Evolutionary conservation across 2,797 vertebrate species (phyloP).

Genomic region (Gymnocypris eckloni): DNA sequence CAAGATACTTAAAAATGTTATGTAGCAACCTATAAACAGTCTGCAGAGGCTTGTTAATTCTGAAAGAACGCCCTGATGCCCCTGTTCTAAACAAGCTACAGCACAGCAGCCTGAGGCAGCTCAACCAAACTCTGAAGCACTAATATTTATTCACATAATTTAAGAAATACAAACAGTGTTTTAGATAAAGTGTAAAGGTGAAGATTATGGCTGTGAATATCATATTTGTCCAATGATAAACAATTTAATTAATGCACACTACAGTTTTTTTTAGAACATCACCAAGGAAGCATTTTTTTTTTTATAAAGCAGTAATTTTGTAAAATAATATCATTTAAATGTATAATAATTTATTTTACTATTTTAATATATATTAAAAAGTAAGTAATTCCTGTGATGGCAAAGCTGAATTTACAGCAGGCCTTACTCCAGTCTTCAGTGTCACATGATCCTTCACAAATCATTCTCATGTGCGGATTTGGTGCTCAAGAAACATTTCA

Average conservation of each 20-base stretch:
- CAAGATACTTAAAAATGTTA: slow-evolving; percentile 27
- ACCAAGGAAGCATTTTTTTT: not conserved
- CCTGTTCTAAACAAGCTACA: slow-evolving; percentile 51
- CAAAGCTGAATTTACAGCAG: not conserved
- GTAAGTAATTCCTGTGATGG: not conserved
- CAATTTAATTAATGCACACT: not conserved
- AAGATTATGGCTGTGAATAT: not conserved
- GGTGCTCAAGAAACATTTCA: not conserved
- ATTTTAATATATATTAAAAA: not conserved
- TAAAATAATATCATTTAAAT: not conserved
- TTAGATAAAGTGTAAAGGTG: not conserved
- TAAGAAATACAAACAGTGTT: slow-evolving; percentile 15
- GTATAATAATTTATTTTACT: not conserved
- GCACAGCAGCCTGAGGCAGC: slow-evolving; percentile 42
- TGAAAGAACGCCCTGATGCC: slow-evolving; percentile 48
- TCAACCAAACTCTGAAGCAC: slow-evolving; percentile 29
- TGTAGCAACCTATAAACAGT: slow-evolving; percentile 47
- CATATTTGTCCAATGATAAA: not conserved
- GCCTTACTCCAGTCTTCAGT: not conserved
- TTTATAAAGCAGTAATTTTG: not conserved
- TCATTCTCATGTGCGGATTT: not conserved
- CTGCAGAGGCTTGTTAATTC: slow-evolving; percentile 51
- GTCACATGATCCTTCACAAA: not conserved
- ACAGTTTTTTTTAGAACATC: not conserved
- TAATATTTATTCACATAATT: slow-evolving; percentile 44